These are phyloP conservation scores for Microvelia longipes DNA, from an alignment of 1,140 invertebrate species.

Conservation along the genomic window DNA sequence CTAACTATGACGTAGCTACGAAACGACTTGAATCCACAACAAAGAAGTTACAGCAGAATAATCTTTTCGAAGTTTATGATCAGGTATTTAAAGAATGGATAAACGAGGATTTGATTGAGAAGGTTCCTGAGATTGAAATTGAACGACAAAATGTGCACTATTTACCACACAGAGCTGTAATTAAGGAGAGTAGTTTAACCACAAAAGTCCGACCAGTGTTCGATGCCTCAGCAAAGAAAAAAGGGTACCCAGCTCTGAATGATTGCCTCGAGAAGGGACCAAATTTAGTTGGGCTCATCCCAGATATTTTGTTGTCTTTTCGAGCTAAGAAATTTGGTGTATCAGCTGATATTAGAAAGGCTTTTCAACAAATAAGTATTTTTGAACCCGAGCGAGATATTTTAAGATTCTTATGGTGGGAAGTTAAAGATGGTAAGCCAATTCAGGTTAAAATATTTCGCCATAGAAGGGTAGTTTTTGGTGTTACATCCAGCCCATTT, in stretches of 20 bases:
- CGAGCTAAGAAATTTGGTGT: no score
- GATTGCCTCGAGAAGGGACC: constrained; percentile 4
- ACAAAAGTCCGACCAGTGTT: background rate
- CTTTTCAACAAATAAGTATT: no score
- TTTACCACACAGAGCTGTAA: constrained; percentile 1
- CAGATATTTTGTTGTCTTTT: constrained; percentile 3
- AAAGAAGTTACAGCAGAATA: background rate
- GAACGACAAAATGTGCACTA: constrained; percentile 1
- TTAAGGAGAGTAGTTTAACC: no score
- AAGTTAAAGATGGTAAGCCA: no score
- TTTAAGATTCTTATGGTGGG: no score
- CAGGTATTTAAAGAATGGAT: background rate
- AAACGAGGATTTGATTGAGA: no score
- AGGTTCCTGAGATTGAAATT: background rate
- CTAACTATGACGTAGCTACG: background rate
- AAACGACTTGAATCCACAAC: background rate
- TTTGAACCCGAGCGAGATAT: no score
- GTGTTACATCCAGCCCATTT: constrained; percentile 8
- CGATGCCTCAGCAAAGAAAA: constrained; percentile 1
- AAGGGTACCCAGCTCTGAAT: background rate
- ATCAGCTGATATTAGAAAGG: no score
- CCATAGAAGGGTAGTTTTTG: constrained; percentile 7
- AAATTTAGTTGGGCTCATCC: background rate
- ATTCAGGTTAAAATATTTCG: background rate
- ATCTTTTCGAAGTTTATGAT: background rate